Percentiles rank a stretch among this genome's conserved stretches.
These are phyloP conservation scores for Scolanthus callimorphus DNA, from an alignment of 92 coral and sea anemone species.

Conservation along the genomic window DNA sequence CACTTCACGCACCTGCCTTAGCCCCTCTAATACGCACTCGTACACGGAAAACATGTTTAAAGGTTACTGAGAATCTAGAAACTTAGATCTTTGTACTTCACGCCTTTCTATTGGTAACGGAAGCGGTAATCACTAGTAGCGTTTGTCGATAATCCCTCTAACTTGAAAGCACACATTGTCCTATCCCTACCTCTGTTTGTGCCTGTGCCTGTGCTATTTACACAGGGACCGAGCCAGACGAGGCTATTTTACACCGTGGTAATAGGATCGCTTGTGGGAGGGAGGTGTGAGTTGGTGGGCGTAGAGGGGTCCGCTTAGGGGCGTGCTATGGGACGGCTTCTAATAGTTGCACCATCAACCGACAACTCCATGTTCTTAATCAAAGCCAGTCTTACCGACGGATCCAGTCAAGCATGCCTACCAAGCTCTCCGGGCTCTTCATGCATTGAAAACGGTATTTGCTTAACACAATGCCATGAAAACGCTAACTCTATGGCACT, in stretches of 20 bases:
- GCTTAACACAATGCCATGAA: neutral
- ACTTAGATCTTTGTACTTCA: conserved; percentile 51
- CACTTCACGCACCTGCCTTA: conserved; percentile 28
- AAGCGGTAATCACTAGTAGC: conserved; percentile 52
- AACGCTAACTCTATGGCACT: neutral
- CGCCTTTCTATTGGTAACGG: conserved; percentile 89
- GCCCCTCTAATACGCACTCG: conserved; percentile 19
- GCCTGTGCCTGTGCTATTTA: too few species aligned
- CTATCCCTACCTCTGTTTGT: too few species aligned
- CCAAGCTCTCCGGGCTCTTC: neutral
- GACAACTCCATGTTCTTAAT: conserved; percentile 42
- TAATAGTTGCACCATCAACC: conserved; percentile 68
- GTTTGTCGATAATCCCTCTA: conserved; percentile 22
- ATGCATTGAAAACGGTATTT: neutral
- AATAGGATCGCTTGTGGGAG: conserved; percentile 55
- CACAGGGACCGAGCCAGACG: too few species aligned
- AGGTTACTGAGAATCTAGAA: too few species aligned
- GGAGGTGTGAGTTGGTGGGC: conserved; percentile 76
- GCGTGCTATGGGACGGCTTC: conserved; percentile 84
- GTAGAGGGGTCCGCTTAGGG: conserved; percentile 81
- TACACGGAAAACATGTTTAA: conserved; percentile 17
- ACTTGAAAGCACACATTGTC: conserved; percentile 3
- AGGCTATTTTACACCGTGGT: too few species aligned
- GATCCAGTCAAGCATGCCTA: conserved; percentile 18
- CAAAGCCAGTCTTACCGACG: conserved; percentile 25